phyloP scores from a whole-genome alignment of 2,888 invertebrate genomes.

The Tenthredo amoena region DNA sequence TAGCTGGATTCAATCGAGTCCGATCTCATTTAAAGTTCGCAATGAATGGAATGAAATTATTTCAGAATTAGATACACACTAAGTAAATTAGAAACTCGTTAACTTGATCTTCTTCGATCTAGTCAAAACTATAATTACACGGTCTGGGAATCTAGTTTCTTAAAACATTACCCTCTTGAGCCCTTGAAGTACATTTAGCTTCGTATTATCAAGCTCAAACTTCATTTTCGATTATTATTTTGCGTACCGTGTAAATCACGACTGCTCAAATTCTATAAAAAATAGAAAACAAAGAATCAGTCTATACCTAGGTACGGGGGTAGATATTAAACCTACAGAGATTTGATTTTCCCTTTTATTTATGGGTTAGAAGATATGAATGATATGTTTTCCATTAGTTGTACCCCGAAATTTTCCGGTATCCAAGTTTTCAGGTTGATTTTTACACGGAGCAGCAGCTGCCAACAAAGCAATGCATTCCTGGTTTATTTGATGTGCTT shows the following conservation, averaged over 20 bases:
- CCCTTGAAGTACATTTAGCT: too few relatives aligned
- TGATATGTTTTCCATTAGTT: slow-evolving; percentile 7
- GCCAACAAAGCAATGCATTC: slow-evolving; percentile 51
- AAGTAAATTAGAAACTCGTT: background rate
- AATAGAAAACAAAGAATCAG: background rate
- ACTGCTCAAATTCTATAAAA: background rate
- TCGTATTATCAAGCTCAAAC: background rate
- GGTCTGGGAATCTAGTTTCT: background rate
- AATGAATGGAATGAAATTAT: background rate
- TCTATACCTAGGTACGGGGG: background rate
- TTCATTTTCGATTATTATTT: background rate
- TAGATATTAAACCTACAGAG: background rate
- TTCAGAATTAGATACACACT: background rate
- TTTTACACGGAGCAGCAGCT: slow-evolving; percentile 43
- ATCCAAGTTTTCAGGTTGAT: slow-evolving; percentile 11
- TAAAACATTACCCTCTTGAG: background rate
- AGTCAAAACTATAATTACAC: background rate
- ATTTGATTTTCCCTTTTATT: background rate
- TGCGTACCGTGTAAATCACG: background rate
- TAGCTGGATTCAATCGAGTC: background rate
- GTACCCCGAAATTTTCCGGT: background rate
- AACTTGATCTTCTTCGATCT: background rate
- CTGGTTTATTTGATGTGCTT: slow-evolving; percentile 42
- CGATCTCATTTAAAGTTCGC: background rate
- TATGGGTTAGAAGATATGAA: background rate